phyloP scores from a whole-genome alignment of 2,797 vertebrate genomes.

The Muraenolepis orangiensis region DNA sequence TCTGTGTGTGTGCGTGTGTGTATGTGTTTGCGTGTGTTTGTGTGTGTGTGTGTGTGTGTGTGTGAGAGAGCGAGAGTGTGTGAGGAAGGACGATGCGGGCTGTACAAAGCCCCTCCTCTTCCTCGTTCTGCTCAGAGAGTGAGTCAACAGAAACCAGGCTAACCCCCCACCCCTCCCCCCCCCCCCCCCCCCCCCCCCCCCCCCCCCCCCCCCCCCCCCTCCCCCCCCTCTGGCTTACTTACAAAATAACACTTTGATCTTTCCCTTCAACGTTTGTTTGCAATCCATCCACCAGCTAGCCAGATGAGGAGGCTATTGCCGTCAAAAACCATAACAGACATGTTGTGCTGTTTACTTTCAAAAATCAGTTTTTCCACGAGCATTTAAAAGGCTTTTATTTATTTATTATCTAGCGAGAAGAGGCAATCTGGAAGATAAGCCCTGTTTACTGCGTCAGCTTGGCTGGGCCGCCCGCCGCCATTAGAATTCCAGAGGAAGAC shows the following conservation, averaged over 20 bases:
- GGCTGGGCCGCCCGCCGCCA: conserved; percentile 17
- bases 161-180: no score
- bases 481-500: conserved; percentile 31
- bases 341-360: conserved; percentile 40
- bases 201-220: no score
- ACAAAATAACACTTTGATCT: conserved; percentile 42
- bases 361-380: conserved; percentile 39
- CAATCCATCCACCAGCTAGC: background rate
- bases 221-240: conserved; percentile 50
- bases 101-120: background rate
- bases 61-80: background rate
- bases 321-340: conserved; percentile 40
- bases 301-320: conserved; percentile 12
- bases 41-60: no score
- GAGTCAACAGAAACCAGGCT: background rate
- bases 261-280: conserved; percentile 39
- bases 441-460: conserved; percentile 8
- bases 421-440: conserved; percentile 18
- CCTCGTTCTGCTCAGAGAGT: background rate
- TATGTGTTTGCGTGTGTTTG: no score
- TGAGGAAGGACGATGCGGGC: background rate
- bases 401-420: conserved; percentile 20
- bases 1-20: no score
- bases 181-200: conserved; percentile 3
- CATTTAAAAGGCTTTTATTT: conserved; percentile 49